Percentiles rank a stretch among this genome's conserved stretches.
Conservation (phyloP, 2,888 invertebrate genomes). For the Hecatera dysodea region DNA sequence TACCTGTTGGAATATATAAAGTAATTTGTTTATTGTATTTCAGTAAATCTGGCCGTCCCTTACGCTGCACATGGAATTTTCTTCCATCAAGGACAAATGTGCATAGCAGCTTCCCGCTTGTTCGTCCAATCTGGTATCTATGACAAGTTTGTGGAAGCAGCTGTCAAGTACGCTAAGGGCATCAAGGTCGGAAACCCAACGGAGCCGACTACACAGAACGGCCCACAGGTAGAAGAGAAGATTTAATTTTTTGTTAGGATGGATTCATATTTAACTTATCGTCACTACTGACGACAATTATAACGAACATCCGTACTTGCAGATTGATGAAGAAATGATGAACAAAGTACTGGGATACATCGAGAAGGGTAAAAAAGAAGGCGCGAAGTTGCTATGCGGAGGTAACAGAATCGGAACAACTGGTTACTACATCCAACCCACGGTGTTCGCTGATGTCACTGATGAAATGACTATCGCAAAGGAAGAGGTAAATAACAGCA, state of each 20-base stretch:
- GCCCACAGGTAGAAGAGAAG: conserved; percentile 90
- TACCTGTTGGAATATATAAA: background rate
- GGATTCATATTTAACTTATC: background rate
- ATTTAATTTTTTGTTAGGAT: background rate
- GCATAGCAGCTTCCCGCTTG: conserved; percentile 70
- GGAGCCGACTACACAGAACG: conserved; percentile 91
- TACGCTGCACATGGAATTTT: conserved; percentile 67
- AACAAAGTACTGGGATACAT: conserved; percentile 94
- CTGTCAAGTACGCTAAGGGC: conserved; percentile 91
- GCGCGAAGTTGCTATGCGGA: conserved; percentile 94
- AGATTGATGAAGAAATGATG: conserved; percentile 94
- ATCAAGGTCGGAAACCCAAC: conserved; percentile 95
- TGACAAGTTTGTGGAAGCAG: conserved; percentile 94
- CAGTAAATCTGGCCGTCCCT: conserved; percentile 66
- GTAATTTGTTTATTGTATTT: conserved; percentile 9
- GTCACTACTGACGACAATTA: background rate
- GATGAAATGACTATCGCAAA: conserved; percentile 94
- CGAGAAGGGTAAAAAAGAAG: conserved; percentile 94
- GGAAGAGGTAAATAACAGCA: conserved; percentile 91
- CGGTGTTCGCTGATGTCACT: conserved; percentile 94
- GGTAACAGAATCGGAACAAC: conserved; percentile 92
- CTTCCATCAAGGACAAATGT: conserved; percentile 68
- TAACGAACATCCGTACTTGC: conserved; percentile 28
- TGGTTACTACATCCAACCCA: conserved; percentile 95
- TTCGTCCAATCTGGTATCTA: conserved; percentile 90